Evolutionary conservation across 2,797 vertebrate genomes (phyloP).

Genomic region (Acipenser oxyrinchus): DNA sequence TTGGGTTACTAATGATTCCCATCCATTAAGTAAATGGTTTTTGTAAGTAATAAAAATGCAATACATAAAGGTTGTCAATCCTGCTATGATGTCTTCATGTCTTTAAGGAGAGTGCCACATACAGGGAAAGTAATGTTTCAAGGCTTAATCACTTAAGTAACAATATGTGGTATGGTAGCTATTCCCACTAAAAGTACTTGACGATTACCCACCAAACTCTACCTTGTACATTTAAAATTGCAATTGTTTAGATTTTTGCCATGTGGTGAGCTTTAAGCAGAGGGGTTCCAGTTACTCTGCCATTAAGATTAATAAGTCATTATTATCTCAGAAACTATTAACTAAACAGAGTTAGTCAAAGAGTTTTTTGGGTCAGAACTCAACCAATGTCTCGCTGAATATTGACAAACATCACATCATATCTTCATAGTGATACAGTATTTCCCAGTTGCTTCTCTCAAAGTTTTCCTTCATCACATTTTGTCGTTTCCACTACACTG

Average conservation of each 20-base stretch:
- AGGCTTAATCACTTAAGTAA: constrained; percentile 60
- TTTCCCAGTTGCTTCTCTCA: constrained; percentile 2
- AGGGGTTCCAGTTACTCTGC: too few species aligned
- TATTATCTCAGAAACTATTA: too few species aligned
- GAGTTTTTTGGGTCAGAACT: too few species aligned
- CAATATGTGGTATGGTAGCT: constrained; percentile 34
- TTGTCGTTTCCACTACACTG: background rate
- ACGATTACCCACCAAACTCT: constrained; percentile 2
- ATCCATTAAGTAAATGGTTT: constrained; percentile 90
- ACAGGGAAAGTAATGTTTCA: constrained; percentile 71
- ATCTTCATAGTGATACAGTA: background rate
- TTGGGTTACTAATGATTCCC: constrained; percentile 79
- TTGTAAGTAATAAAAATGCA: constrained; percentile 75
- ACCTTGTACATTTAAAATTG: background rate
- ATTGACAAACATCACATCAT: too few species aligned
- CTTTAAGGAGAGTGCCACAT: constrained; percentile 56
- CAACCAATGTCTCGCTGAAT: too few species aligned
- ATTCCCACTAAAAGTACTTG: constrained; percentile 18
- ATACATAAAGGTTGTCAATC: constrained; percentile 70
- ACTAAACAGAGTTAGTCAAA: too few species aligned
- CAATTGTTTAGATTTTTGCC: background rate
- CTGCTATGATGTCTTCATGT: constrained; percentile 65
- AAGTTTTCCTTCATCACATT: constrained; percentile 6
- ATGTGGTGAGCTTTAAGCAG: too few species aligned
- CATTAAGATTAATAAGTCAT: too few species aligned